Percentiles rank a stretch among this genome's conserved stretches.
These are phyloP conservation scores for Metalampra italica DNA, from an alignment of 2,888 invertebrate species.

Conservation along the genomic window DNA sequence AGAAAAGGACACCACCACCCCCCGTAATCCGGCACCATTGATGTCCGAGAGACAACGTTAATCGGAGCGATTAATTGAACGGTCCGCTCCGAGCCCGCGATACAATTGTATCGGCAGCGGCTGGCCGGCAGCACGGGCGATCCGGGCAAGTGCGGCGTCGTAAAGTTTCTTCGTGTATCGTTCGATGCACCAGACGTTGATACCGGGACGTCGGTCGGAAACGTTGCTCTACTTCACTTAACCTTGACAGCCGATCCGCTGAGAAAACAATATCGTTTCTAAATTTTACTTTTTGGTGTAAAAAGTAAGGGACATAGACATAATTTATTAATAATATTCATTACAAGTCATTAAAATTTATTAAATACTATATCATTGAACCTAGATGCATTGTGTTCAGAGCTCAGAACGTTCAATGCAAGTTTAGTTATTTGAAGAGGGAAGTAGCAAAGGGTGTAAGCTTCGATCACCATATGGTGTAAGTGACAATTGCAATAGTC, in stretches of 20 bases:
- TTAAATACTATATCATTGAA: too few relatives aligned
- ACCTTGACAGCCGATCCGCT: background rate
- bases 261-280: background rate
- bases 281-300: too few relatives aligned
- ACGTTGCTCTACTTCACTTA: slow-evolving; percentile 60
- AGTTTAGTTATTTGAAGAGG: too few relatives aligned
- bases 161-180: slow-evolving; percentile 79
- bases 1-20: slow-evolving; percentile 73
- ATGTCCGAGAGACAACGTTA: slow-evolving; percentile 69
- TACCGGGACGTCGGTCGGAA: slow-evolving; percentile 48
- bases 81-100: slow-evolving; percentile 60
- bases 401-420: too few relatives aligned
- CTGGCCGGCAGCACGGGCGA: slow-evolving; percentile 61
- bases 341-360: too few relatives aligned
- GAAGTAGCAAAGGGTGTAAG: too few relatives aligned
- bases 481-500: too few relatives aligned
- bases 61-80: slow-evolving; percentile 74
- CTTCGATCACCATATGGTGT: too few relatives aligned
- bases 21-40: slow-evolving; percentile 70
- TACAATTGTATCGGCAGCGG: slow-evolving; percentile 66
- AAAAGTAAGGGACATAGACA: too few relatives aligned
- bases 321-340: too few relatives aligned
- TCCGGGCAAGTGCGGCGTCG: slow-evolving; percentile 73
- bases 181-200: slow-evolving; percentile 77
- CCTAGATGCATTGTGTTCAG: too few relatives aligned